phyloP scores from a whole-genome alignment of 23 tunicate species.

The Trididemnum nubilum region DNA sequence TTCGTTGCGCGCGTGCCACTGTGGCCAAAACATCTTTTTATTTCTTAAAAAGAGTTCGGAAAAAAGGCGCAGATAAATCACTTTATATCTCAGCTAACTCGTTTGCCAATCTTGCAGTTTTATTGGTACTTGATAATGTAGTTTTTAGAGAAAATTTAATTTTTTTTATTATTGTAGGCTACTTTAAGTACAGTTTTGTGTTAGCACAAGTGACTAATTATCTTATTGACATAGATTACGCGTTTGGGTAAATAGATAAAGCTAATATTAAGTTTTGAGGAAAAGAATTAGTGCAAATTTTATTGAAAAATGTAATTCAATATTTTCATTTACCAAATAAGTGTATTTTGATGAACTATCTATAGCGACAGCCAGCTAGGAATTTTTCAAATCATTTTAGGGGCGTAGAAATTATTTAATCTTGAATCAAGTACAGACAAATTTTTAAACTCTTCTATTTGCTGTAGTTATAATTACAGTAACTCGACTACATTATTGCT shows the following conservation, averaged over 20 bases:
- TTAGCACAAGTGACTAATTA: slow-evolving; percentile 25
- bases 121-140: slow-evolving; percentile 6
- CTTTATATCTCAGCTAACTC: slow-evolving; percentile 38
- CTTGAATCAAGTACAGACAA: too few relatives aligned
- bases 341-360: too few relatives aligned
- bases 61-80: slow-evolving; percentile 56
- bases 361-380: too few relatives aligned
- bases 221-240: slow-evolving; percentile 45
- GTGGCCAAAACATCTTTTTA: not conserved
- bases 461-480: too few relatives aligned
- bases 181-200: not conserved
- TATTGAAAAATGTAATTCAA: too few relatives aligned
- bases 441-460: too few relatives aligned
- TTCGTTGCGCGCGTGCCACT: slow-evolving; percentile 46
- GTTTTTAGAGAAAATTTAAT: slow-evolving; percentile 30
- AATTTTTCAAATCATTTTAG: too few relatives aligned
- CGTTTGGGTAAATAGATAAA: slow-evolving; percentile 11
- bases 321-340: too few relatives aligned
- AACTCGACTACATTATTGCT: too few relatives aligned
- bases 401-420: too few relatives aligned
- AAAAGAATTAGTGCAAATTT: too few relatives aligned
- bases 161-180: not conserved
- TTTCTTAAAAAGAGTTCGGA: not conserved
- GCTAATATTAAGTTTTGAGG: slow-evolving; percentile 9
- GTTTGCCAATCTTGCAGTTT: not conserved